Base-by-base conservation (phyloP, 1,140 invertebrate species). In the Drosophila mayri region DNA sequence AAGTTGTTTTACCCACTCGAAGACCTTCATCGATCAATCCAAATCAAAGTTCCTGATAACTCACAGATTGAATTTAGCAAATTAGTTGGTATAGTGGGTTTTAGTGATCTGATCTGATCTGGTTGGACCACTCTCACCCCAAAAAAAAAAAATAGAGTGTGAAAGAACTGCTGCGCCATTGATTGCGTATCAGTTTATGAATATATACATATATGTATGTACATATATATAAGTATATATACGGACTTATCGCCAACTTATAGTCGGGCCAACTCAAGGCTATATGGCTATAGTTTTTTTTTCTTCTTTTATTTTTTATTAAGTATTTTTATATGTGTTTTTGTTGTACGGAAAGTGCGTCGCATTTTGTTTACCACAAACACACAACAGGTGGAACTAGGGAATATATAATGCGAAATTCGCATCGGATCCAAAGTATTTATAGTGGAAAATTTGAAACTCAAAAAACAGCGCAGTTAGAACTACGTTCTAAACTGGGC, bases 201-300 rank as follows among this genome's bases (percentile, higher is more conserved):
- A 20, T 55, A 54, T 37, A 55, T 11, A 54, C 14, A 16, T 37
- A 22, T 6, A 16, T 22, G 35, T 22, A 52, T 35, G 32, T 4
- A 43, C 4, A 4, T 18, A 2, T 50, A 30, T 35, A 22, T 14
- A 20, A 20, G 49, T 54, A 54, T 54, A 38, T 55, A 38, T 38
- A 22, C 35, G 4, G 32, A 86, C 83, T 82, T 86, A 87, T 86
- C 78, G 73, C 81, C 66, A 55, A 47, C 74, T 70, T 68, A 25
- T 55, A 77, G 62, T 65, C 57, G 57, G 57, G 43, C 60, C 30
- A 82, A 81, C 66, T 82, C 68, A 81, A 81, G 82, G 82, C 79
- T 78, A 68, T 35, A 25, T 61, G 63, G 55, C 63, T 68, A 77
- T 76, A 77, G 74, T 76, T 74, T 59, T 16, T 37, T 22, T 18